A percentile compares a stretch with the other conserved stretches of the same genome.
Evolutionary conservation across 2,888 invertebrate genomes (phyloP).

Genomic region (Sphaeridia pumilis): DNA sequence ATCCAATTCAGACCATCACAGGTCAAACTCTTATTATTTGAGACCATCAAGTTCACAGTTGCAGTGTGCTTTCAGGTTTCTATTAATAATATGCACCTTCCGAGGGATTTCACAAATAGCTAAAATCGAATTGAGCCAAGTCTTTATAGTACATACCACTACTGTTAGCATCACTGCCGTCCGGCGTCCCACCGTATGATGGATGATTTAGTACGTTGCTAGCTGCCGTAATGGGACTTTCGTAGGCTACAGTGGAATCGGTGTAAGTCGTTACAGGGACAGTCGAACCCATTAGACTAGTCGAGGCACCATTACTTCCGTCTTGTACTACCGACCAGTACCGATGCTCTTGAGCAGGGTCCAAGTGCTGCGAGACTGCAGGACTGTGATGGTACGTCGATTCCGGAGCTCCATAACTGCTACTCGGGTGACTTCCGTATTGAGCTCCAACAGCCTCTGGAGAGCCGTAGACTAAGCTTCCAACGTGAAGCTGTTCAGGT

Average conservation of each 20-base stretch:
- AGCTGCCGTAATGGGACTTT: constrained; percentile 28
- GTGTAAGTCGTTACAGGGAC: constrained; percentile 18
- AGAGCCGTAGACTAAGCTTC: neutral
- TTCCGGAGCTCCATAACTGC: constrained; percentile 6
- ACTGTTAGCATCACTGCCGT: constrained; percentile 17
- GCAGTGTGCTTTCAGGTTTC: too few relatives aligned
- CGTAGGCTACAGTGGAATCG: constrained; percentile 14
- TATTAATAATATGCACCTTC: too few relatives aligned
- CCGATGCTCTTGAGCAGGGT: constrained; percentile 9
- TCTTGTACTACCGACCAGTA: constrained; percentile 13
- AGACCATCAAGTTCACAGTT: too few relatives aligned
- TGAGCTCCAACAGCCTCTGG: constrained; percentile 9
- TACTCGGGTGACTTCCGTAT: constrained; percentile 10
- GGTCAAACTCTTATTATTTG: too few relatives aligned
- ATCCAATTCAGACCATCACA: too few relatives aligned
- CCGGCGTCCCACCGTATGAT: constrained; percentile 16
- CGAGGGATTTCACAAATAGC: constrained; percentile 24
- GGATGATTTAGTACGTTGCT: constrained; percentile 29
- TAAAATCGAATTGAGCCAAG: constrained; percentile 32
- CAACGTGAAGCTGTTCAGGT: neutral
- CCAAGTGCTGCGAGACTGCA: too few relatives aligned
- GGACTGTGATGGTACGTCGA: constrained; percentile 2
- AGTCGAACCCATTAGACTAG: constrained; percentile 9
- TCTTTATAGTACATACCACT: constrained; percentile 31
- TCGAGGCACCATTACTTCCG: constrained; percentile 1